Conservation (phyloP, 1,140 invertebrate species). For the Pantala flavescens region DNA sequence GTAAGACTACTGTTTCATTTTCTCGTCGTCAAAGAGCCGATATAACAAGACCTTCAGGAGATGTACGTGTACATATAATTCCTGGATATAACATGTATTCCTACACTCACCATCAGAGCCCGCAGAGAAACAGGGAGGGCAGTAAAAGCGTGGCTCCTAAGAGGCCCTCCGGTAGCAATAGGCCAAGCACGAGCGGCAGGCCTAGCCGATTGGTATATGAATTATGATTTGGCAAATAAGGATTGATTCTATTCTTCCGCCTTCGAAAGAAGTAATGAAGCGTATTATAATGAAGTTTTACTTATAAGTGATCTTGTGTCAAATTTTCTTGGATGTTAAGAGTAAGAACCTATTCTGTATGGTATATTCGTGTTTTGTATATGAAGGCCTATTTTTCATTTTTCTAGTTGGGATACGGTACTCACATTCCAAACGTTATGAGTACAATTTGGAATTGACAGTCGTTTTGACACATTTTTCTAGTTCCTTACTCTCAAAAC, state of each 20-base stretch:
- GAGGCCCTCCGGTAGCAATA: not conserved
- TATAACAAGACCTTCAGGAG: constrained; percentile 42
- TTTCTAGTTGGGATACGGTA: not conserved
- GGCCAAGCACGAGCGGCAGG: not conserved
- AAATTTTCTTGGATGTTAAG: not conserved
- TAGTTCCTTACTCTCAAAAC: not conserved
- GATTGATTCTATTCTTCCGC: not conserved
- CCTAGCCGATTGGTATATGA: not conserved
- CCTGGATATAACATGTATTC: constrained; percentile 59
- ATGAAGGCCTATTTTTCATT: constrained; percentile 1
- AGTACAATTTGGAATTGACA: not conserved
- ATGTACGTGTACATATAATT: constrained; percentile 67
- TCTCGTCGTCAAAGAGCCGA: constrained; percentile 50
- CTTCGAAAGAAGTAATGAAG: not conserved
- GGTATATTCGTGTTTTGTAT: not conserved
- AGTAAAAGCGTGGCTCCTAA: not conserved
- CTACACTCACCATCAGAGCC: constrained; percentile 41
- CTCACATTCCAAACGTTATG: not conserved
- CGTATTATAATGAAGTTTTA: not conserved
- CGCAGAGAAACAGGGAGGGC: constrained; percentile 32
- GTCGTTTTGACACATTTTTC: constrained; percentile 1
- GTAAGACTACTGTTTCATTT: constrained; percentile 64
- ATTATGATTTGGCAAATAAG: not conserved
- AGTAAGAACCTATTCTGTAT: not conserved
- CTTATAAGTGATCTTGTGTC: not conserved